phyloP scores from a whole-genome alignment of 2,888 invertebrate species.

The Coelogynopora nodosa region DNA sequence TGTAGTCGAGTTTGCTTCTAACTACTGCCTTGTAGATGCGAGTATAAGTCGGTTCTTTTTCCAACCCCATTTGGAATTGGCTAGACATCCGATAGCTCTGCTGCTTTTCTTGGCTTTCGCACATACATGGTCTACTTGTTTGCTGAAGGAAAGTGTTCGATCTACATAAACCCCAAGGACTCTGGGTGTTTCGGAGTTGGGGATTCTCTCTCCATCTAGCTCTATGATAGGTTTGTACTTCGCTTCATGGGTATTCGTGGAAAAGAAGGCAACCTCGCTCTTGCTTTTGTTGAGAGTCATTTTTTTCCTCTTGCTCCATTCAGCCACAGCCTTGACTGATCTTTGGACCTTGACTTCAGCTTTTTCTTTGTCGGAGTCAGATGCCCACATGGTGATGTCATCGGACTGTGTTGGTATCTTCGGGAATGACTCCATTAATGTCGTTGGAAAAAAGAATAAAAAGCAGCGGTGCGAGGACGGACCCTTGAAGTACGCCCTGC shows the following conservation, averaged over 20 bases:
- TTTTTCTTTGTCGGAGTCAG: not conserved
- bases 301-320: not conserved
- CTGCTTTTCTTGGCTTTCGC: not conserved
- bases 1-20: too few relatives aligned
- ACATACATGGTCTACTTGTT: not conserved
- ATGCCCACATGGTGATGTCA: not conserved
- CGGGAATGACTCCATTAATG: not conserved
- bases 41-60: not conserved
- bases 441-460: not conserved
- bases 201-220: not conserved
- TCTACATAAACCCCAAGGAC: not conserved
- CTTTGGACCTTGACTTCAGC: not conserved
- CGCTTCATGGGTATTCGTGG: not conserved
- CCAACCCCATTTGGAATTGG: not conserved
- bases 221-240: not conserved
- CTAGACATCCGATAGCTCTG: not conserved
- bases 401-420: not conserved
- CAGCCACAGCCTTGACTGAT: not conserved
- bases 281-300: slow-evolving; percentile 4
- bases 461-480: not conserved
- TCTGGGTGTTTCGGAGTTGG: not conserved
- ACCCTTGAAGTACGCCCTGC: not conserved
- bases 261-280: not conserved
- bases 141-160: not conserved
- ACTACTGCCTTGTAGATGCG: not conserved